These are phyloP conservation scores for Pseudolaguvia tuberculata DNA, from an alignment of 2,113 vertebrate genomes.

Conservation along the genomic window DNA sequence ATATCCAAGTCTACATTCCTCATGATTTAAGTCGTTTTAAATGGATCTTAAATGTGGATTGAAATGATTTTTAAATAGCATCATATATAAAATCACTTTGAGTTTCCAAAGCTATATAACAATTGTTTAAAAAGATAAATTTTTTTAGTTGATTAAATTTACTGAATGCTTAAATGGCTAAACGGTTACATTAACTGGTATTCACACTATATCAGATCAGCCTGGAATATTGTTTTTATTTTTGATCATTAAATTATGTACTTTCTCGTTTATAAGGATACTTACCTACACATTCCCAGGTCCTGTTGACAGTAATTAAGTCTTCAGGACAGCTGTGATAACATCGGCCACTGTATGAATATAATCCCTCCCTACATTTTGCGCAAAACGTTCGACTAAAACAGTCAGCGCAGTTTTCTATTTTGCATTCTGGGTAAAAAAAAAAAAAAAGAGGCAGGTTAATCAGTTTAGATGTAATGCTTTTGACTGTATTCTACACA, in stretches of 20 bases:
- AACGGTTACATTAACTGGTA: not conserved
- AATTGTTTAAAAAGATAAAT: no score
- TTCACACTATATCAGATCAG: not conserved
- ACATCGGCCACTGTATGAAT: conserved; percentile 92
- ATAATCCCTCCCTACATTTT: conserved; percentile 94
- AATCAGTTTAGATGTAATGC: no score
- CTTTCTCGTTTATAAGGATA: not conserved
- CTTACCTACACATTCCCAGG: conserved; percentile 95
- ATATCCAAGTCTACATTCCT: not conserved
- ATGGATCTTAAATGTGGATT: no score
- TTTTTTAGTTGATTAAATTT: not conserved
- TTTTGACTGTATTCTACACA: no score
- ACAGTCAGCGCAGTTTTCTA: conserved; percentile 95
- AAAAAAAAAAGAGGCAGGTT: conserved; percentile 40
- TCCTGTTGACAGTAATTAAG: conserved; percentile 77
- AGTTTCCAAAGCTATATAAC: not conserved
- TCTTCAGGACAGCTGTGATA: conserved; percentile 83
- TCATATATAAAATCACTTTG: not conserved
- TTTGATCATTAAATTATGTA: not conserved
- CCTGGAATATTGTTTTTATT: not conserved
- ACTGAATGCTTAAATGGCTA: not conserved
- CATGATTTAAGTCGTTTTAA: not conserved
- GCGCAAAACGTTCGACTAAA: conserved; percentile 99
- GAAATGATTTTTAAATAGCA: not conserved
- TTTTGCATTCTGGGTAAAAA: conserved; percentile 87